Base-by-base conservation (phyloP, 2,888 invertebrate species). In the Empis livida region DNA sequence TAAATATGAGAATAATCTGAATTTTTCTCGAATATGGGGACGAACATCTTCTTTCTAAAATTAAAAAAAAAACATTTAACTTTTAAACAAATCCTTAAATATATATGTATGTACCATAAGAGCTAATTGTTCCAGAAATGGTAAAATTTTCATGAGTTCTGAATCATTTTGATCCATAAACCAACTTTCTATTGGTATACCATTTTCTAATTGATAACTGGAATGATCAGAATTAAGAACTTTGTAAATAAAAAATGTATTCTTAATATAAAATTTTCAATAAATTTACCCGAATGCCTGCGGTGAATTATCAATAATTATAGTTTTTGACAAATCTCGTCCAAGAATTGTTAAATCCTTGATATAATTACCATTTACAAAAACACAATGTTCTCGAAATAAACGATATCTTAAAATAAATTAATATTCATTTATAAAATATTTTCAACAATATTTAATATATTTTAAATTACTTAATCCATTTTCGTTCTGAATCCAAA, bases 121-220 rank as follows among this genome's bases (percentile, higher is more conserved):
- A 41, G 87, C 83, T 53, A 93, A 75, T 60, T 83, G 79, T 67
- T 94, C 91, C 56, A 96, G 73, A 73, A 95, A 94, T 31, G 94
- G 94, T 69, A 95, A 71, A 56, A 95, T 71, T 63, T 94, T 93
- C 59, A 93, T 79, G 46, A 96, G 76, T 64, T 95, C 95, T 35
- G 80, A 80, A 71, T 95, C 95, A 45, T 78, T 79, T 61, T 84
- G 79, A 71, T 94, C 93, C 55, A 88, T 82, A 70, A 94, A 96
- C 95, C 95, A 95, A 68, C 92, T 92, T 73, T 93, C 93, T 56
- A 96, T 95, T 0, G 95, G 95, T 56, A 95, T 94, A 23, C 95
- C 95, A 71, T 95, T 95, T 70, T 93, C 91, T 49, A 94, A 68
- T 82, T 92, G 76, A 50, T 75, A 75, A 0, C 58, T 59, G 16